Evolutionary conservation across 2,113 vertebrate genomes (phyloP).

Genomic region (Numida meleagris): DNA sequence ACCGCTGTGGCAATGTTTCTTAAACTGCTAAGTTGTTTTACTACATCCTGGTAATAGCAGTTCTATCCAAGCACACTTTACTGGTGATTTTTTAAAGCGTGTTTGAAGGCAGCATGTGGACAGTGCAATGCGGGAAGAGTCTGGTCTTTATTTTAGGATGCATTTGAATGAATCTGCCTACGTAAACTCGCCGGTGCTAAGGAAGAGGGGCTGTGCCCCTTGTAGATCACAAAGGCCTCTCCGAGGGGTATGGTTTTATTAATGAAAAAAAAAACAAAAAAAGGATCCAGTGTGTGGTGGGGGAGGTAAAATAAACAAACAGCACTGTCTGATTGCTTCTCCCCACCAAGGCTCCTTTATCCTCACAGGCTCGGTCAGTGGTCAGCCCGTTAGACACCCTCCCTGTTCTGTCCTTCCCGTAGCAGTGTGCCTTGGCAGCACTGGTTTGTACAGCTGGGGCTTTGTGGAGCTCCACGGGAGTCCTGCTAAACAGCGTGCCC

Average conservation of each 20-base stretch:
- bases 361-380: slow-evolving; percentile 73
- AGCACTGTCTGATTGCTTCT: slow-evolving; percentile 85
- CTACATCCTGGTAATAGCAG: slow-evolving; percentile 34
- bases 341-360: slow-evolving; percentile 83
- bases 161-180: slow-evolving; percentile 65
- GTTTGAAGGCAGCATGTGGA: slow-evolving; percentile 27
- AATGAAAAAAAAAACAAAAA: slow-evolving; percentile 79
- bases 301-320: slow-evolving; percentile 93
- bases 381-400: slow-evolving; percentile 74
- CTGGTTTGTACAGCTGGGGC: slow-evolving; percentile 91
- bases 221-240: slow-evolving; percentile 72
- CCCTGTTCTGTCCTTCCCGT: slow-evolving; percentile 66
- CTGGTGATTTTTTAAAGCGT: slow-evolving; percentile 5
- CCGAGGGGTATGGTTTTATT: slow-evolving; percentile 70
- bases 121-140: slow-evolving; percentile 27
- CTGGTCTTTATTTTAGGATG: slow-evolving; percentile 66
- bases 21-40: slow-evolving; percentile 16
- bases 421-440: slow-evolving; percentile 73
- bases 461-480: slow-evolving; percentile 64
- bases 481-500: slow-evolving; percentile 14
- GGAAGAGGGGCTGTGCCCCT: slow-evolving; percentile 29
- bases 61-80: slow-evolving; percentile 21
- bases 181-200: slow-evolving; percentile 54
- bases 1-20: not conserved
- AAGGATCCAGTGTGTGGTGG: slow-evolving; percentile 88